Percentiles rank a stretch among this genome's conserved stretches.
phyloP scores from a whole-genome alignment of 2,888 invertebrate genomes.

The Erebia palarica region DNA sequence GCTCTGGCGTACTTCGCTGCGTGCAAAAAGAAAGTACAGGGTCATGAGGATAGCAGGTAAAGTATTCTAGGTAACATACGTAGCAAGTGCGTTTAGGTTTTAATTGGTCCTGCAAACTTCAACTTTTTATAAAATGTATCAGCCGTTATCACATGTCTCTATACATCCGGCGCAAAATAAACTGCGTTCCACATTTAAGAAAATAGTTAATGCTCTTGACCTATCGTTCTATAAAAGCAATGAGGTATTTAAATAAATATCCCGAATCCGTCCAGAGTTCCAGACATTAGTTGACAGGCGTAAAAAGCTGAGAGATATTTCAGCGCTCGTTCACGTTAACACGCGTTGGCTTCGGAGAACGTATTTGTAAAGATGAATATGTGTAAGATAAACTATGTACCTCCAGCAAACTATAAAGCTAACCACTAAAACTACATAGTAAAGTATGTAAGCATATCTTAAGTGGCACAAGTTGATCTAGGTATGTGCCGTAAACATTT shows the following conservation, averaged over 20 bases:
- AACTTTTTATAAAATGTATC: background rate
- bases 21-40: background rate
- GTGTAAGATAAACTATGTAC: no score
- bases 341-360: background rate
- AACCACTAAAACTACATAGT: no score
- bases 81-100: background rate
- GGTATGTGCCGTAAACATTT: no score
- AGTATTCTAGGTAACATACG: background rate
- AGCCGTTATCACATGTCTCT: background rate
- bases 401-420: no score
- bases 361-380: background rate
- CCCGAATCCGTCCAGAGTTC: slow-evolving; percentile 9
- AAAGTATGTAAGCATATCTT: no score
- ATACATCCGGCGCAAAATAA: slow-evolving; percentile 12
- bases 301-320: slow-evolving; percentile 9
- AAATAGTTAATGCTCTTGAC: slow-evolving; percentile 2
- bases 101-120: background rate
- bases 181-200: slow-evolving; percentile 17
- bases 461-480: no score
- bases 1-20: no score
- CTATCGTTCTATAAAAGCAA: slow-evolving; percentile 2
- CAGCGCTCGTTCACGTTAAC: background rate
- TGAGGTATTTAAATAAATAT: slow-evolving; percentile 16
- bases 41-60: background rate
- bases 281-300: slow-evolving; percentile 17